phyloP scores from a whole-genome alignment of 2,797 vertebrate genomes.

The Centroberyx gerrardi region DNA sequence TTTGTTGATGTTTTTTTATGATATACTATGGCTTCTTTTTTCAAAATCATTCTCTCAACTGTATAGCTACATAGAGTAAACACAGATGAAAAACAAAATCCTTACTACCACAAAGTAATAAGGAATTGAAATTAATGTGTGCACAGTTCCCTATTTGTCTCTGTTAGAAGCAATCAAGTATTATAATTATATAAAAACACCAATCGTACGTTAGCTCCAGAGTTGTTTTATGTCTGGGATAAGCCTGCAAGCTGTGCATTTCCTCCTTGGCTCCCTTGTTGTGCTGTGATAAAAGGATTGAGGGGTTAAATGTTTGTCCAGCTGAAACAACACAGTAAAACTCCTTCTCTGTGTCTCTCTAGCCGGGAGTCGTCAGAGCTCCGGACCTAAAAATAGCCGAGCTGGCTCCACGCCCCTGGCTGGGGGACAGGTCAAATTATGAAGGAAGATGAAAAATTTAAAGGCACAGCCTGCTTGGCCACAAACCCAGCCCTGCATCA shows the following conservation, averaged over 20 bases:
- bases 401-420: slow-evolving; percentile 94
- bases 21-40: background rate
- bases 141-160: slow-evolving; percentile 15
- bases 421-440: slow-evolving; percentile 95
- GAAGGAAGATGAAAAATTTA: slow-evolving; percentile 92
- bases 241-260: slow-evolving; percentile 68
- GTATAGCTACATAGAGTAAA: slow-evolving; percentile 1
- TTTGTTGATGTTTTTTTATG: slow-evolving; percentile 13
- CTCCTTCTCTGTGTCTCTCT: slow-evolving; percentile 80
- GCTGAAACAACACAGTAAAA: slow-evolving; percentile 86
- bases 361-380: slow-evolving; percentile 87
- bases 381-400: slow-evolving; percentile 92
- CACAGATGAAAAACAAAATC: background rate
- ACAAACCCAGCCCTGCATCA: slow-evolving; percentile 79
- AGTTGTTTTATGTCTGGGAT: slow-evolving; percentile 56
- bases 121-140: slow-evolving; percentile 8
- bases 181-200: slow-evolving; percentile 16
- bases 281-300: slow-evolving; percentile 73
- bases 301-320: slow-evolving; percentile 84
- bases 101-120: background rate
- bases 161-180: slow-evolving; percentile 36
- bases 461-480: slow-evolving; percentile 85
- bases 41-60: slow-evolving; percentile 3
- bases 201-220: slow-evolving; percentile 31
- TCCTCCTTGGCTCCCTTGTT: slow-evolving; percentile 65